phyloP scores from a whole-genome alignment of 2,888 invertebrate species.

The Harpalus rufipes region DNA sequence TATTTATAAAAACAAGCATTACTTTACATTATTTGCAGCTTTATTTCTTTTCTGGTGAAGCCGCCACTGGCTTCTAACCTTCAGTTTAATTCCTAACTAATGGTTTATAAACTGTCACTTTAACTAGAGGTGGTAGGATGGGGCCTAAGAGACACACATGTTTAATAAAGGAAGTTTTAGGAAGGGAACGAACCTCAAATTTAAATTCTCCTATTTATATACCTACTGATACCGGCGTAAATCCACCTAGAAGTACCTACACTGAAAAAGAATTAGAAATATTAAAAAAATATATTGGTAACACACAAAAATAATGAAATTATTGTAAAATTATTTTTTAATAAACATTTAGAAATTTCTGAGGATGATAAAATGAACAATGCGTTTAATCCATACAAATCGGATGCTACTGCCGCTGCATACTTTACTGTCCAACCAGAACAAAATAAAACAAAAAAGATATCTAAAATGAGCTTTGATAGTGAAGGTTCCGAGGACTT shows the following conservation, averaged over 20 bases:
- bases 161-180: background rate
- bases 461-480: background rate
- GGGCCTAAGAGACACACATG: background rate
- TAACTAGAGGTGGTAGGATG: too few relatives aligned
- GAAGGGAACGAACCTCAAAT: background rate
- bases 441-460: background rate
- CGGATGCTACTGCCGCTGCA: background rate
- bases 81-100: too few relatives aligned
- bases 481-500: background rate
- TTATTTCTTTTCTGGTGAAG: too few relatives aligned
- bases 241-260: background rate
- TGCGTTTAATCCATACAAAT: slow-evolving; percentile 6
- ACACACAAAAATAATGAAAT: slow-evolving; percentile 8
- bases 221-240: background rate
- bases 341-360: slow-evolving; percentile 14
- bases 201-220: background rate
- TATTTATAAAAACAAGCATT: too few relatives aligned
- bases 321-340: slow-evolving; percentile 10
- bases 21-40: too few relatives aligned
- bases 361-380: slow-evolving; percentile 14
- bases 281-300: slow-evolving; percentile 47
- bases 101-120: too few relatives aligned
- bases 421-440: slow-evolving; percentile 22
- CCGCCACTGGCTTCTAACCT: too few relatives aligned
- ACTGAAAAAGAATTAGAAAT: slow-evolving; percentile 25